Evolutionary conservation across 2,113 vertebrate genomes (phyloP), one percentile per base, ranked within the genome.

Genomic region (Dendrocopos noguchii): DNA sequence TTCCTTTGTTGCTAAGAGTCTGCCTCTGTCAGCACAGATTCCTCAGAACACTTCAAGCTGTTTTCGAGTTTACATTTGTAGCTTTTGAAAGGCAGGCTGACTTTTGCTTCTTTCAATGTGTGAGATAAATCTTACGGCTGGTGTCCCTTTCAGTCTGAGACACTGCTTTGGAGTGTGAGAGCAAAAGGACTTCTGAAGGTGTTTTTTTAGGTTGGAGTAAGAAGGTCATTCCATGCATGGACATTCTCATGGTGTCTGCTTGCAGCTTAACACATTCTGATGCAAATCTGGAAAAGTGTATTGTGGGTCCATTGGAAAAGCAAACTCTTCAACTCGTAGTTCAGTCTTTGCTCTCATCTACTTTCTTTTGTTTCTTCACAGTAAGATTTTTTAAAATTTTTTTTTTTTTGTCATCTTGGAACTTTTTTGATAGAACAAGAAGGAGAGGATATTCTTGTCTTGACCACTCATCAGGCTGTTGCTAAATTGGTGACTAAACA

Each of bases 401-500:
- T 29, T 72, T 9, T 87, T 94, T 86, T 34, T 72, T 76, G n/a
- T 60, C 3, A 4, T 80, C 2, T 3, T 63, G 59, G 44, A 90
- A 57, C 67, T 93, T 90, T 90, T 79, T 72, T 64, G 82, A 85
- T 92, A 75, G 87, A 94, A 88, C 71, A 76, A 88, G 91, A 87
- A 81, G 36, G 66, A 88, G 90, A 95, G 42, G 75, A 88, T 94
- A 77, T 91, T 95, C 75, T 94, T 88, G 87, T 87, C 91, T 87
- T 94, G 46, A 77, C 63, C 28, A 87, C 80, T 93, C 90, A 78
- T 56, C 87, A 72, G 59, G 72, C 75, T 89, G 68, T 97, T 96
- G 76, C 91, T 87, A 94, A 93, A 93, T 67, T 65, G 85, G 61
- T 96, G 96, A 93, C 95, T 95, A 81, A 95, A 90, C 21, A 20